Evolutionary conservation across 2,113 vertebrate genomes (phyloP), one percentile per base, ranked within the genome.

Genomic region (Neolamprologus falcicula): DNA sequence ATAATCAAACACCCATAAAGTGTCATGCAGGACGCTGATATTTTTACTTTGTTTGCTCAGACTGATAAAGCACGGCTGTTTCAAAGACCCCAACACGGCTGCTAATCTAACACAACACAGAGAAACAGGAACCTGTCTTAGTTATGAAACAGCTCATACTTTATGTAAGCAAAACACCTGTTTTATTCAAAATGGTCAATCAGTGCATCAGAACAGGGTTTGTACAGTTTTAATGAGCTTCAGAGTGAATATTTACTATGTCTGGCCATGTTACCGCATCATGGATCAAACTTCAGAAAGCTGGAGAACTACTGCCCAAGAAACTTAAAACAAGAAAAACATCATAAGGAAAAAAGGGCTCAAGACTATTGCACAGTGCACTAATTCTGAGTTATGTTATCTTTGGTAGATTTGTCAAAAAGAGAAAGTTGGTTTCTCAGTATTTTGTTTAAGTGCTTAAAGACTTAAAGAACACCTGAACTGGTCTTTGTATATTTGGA

Each of bases 231-330:
- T 33, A 61, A 33, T 33, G 31, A 66, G 61, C 33, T 37, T 2
- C 10, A 66, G 7, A 37, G 33, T 8, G 33, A 66, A 37, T 66
- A 40, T 21, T 9, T 40, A 40, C 11, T 21, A 37, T 63, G 17
- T 12, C 31, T n/a, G 61, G 1, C 17, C 17, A n/a, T 66, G 61
- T 35, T 3, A 61, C 16, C 0, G 2, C 28, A 33, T 33, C 14
- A 9, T 10, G 57, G 28, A 19, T 19, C 57, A 61, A 63, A 12
- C 59, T n/a, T n/a, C 33, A 66, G 33, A 66, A 13, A 66, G 61
- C 61, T 5, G 33, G 61, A 66, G 61, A 37, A 13, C 61, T 37
- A 5, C 19, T 13, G 61, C 31, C 1, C 10, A 12, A 12, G 31
- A 7, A 37, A 66, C 17, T 4, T 61, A 37, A 37, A 33, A 61